Evolutionary conservation across 2,888 invertebrate genomes (phyloP).

Genomic region (Didymodactylos carnosus): DNA sequence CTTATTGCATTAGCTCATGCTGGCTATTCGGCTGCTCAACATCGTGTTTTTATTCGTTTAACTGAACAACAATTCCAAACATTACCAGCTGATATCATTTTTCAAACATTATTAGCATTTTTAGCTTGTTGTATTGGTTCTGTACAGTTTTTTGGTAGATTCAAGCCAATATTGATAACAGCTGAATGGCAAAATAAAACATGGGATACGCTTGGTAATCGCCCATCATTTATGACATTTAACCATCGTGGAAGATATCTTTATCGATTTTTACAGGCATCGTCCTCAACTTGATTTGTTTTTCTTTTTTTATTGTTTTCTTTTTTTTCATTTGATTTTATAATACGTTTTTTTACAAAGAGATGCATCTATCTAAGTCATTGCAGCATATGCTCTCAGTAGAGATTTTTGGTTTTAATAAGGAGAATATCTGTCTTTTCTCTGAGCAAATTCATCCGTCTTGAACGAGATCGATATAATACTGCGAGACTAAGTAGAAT

Average conservation of each 20-base stretch:
- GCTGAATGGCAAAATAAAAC: constrained; percentile 13
- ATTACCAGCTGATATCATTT: constrained; percentile 7
- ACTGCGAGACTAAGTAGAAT: no score
- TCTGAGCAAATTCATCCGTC: no score
- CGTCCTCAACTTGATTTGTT: no score
- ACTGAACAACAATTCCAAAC: constrained; percentile 8
- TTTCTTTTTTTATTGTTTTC: no score
- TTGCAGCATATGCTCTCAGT: no score
- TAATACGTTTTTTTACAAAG: no score
- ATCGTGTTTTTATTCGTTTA: constrained; percentile 9
- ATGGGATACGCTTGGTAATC: constrained; percentile 9
- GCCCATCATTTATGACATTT: constrained; percentile 11
- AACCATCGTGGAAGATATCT: constrained; percentile 10
- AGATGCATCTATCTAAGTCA: no score
- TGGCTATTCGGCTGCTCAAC: constrained; percentile 13
- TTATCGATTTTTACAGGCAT: no score
- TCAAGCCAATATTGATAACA: constrained; percentile 9
- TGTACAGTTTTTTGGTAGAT: constrained; percentile 3
- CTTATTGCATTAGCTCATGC: constrained; percentile 10
- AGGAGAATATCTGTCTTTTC: no score
- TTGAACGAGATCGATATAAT: no score
- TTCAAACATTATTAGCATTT: constrained; percentile 9
- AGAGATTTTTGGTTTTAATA: no score
- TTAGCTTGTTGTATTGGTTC: constrained; percentile 5
- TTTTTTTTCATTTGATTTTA: no score